Evolutionary conservation across 2,797 vertebrate genomes (phyloP).

Genomic region (Cyclopterus lumpus): DNA sequence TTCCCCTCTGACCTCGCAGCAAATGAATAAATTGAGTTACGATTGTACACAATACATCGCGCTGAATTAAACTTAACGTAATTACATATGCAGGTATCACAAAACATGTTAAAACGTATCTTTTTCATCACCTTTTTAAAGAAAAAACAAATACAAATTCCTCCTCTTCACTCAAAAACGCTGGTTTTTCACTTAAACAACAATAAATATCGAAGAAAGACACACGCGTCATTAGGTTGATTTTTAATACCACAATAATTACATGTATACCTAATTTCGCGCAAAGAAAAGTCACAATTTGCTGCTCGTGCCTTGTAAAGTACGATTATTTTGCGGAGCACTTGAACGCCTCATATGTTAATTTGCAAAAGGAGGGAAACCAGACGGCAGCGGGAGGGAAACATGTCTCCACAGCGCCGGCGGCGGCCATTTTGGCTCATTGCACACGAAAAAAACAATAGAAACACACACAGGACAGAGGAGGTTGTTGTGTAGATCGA

Average conservation of each 20-base stretch:
- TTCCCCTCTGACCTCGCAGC: rapidly evolving
- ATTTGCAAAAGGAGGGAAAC: constrained; percentile 64
- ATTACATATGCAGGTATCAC: too few relatives aligned
- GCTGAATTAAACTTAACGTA: background rate
- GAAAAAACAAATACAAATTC: too few relatives aligned
- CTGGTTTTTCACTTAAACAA: background rate
- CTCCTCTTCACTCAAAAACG: background rate
- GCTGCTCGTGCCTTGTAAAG: rapidly evolving
- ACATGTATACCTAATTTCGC: background rate
- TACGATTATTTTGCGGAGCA: background rate
- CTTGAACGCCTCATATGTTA: constrained; percentile 34
- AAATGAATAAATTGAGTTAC: background rate
- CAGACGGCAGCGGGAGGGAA: constrained; percentile 15
- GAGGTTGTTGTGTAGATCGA: too few relatives aligned
- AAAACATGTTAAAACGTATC: background rate
- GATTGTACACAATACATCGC: background rate
- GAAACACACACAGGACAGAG: background rate
- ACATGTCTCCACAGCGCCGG: constrained; percentile 32
- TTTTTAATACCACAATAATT: rapidly evolving
- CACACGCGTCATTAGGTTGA: rapidly evolving
- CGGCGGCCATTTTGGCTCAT: constrained; percentile 3
- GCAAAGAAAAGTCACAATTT: background rate
- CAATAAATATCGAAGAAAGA: background rate
- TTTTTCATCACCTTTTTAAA: background rate
- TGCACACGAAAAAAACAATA: background rate